These are phyloP conservation scores for Cremastinae sp. DNA, from an alignment of 2,888 invertebrate species.

Conservation along the genomic window DNA sequence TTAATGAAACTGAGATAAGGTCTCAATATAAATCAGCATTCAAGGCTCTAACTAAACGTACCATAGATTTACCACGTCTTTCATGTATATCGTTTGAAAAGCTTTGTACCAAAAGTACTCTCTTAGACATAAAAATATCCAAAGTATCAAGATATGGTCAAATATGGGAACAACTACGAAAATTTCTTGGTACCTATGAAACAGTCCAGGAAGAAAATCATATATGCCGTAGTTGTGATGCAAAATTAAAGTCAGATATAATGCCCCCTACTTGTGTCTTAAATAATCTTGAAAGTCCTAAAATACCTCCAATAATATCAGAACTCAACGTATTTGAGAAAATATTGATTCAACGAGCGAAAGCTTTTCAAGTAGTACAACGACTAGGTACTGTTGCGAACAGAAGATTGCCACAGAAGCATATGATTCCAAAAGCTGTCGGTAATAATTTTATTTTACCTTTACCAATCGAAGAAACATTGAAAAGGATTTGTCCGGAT, in stretches of 20 bases:
- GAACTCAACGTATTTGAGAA: no score
- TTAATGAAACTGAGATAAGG: conserved; percentile 50
- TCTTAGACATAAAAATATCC: conserved; percentile 11
- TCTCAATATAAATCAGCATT: conserved; percentile 36
- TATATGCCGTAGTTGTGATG: no score
- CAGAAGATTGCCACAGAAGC: conserved; percentile 64
- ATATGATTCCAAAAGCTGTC: background rate
- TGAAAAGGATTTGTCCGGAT: conserved; percentile 41
- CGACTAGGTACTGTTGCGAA: conserved; percentile 62
- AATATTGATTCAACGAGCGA: no score
- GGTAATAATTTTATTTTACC: conserved; percentile 57
- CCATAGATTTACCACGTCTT: conserved; percentile 45
- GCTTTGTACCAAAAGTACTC: conserved; percentile 48
- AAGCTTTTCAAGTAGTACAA: no score
- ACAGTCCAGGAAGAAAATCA: background rate
- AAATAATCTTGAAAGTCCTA: no score
- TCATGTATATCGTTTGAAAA: conserved; percentile 60
- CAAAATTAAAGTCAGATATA: no score
- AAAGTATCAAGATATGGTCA: conserved; percentile 11
- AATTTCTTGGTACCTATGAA: no score
- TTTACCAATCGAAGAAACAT: conserved; percentile 13
- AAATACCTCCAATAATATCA: no score
- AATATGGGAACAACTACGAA: no score
- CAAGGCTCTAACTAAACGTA: conserved; percentile 41
- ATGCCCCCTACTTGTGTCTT: no score